phyloP scores from a whole-genome alignment of 1,140 invertebrate species.

The Rhynchophorus ferrugineus region DNA sequence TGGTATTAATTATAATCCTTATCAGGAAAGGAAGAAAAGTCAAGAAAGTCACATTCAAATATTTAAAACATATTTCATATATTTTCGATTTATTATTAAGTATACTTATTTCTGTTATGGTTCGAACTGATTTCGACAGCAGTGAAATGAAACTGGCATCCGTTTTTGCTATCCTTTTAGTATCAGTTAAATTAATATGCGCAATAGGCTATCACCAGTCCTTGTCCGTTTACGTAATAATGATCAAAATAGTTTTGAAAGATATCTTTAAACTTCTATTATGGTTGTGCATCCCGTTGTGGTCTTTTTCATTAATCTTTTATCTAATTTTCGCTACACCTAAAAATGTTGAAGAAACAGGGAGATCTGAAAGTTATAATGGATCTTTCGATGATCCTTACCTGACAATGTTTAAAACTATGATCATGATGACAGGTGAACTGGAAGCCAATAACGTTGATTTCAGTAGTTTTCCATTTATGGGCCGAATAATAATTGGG shows the following conservation, averaged over 20 bases:
- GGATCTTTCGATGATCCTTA: conserved; percentile 56
- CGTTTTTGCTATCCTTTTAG: conserved; percentile 61
- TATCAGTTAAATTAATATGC: conserved; percentile 64
- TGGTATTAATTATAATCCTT: not conserved
- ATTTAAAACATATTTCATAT: conserved; percentile 52
- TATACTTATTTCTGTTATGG: conserved; percentile 47
- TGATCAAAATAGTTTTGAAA: conserved; percentile 65
- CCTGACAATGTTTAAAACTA: conserved; percentile 65
- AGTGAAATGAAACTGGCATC: conserved; percentile 47
- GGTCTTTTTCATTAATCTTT: conserved; percentile 73
- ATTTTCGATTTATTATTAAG: conserved; percentile 61
- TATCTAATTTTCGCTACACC: conserved; percentile 56
- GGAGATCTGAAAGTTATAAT: conserved; percentile 39
- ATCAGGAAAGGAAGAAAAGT: no score
- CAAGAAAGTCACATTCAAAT: no score
- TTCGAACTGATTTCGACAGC: conserved; percentile 46
- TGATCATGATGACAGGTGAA: conserved; percentile 76
- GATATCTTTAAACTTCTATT: conserved; percentile 71
- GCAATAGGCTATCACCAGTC: conserved; percentile 66
- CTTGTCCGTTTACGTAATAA: conserved; percentile 66
- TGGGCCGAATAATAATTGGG: conserved; percentile 64
- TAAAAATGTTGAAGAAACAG: no score
- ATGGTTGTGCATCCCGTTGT: conserved; percentile 68
- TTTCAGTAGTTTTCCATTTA: conserved; percentile 54
- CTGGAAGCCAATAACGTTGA: conserved; percentile 69